A percentile compares a stretch with the other conserved stretches of the same genome.
Evolutionary conservation across 1,140 invertebrate species (phyloP).

Genomic region (Whitmania pigra): DNA sequence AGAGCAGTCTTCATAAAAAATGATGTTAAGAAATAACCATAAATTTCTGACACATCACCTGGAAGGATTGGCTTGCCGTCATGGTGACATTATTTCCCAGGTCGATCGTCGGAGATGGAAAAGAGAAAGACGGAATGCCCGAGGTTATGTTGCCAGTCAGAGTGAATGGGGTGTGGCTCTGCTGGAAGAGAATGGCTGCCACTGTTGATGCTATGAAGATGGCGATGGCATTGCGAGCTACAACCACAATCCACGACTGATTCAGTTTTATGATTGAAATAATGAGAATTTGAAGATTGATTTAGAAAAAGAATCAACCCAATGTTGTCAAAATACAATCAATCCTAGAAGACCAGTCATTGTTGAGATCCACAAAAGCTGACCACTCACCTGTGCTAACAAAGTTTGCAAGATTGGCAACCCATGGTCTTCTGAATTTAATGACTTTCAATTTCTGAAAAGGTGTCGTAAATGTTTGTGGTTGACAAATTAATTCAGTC

Average conservation of each 20-base stretch:
- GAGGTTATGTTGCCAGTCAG: conserved; percentile 35
- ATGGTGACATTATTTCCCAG: conserved; percentile 18
- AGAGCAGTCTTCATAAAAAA: too few relatives aligned
- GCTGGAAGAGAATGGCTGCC: conserved; percentile 29
- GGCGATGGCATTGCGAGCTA: conserved; percentile 39
- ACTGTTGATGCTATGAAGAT: conserved; percentile 34
- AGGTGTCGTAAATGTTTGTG: background rate
- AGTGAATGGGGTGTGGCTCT: conserved; percentile 29
- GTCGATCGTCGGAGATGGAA: conserved; percentile 32
- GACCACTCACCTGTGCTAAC: background rate
- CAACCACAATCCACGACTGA: conserved; percentile 15
- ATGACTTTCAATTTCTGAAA: conserved; percentile 21
- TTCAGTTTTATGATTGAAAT: background rate
- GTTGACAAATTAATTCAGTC: background rate
- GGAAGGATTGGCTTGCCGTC: conserved; percentile 9
- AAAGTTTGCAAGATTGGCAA: background rate
- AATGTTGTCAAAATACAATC: background rate
- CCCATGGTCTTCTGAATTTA: conserved; percentile 5
- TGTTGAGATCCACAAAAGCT: too few relatives aligned
- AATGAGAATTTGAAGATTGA: background rate
- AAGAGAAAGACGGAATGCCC: conserved; percentile 36
- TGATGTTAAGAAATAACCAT: background rate
- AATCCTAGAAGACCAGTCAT: too few relatives aligned
- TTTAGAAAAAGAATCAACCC: background rate
- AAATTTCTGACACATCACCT: conserved; percentile 9